phyloP scores from a whole-genome alignment of 2,113 vertebrate species.

The Loxodonta africana region DNA sequence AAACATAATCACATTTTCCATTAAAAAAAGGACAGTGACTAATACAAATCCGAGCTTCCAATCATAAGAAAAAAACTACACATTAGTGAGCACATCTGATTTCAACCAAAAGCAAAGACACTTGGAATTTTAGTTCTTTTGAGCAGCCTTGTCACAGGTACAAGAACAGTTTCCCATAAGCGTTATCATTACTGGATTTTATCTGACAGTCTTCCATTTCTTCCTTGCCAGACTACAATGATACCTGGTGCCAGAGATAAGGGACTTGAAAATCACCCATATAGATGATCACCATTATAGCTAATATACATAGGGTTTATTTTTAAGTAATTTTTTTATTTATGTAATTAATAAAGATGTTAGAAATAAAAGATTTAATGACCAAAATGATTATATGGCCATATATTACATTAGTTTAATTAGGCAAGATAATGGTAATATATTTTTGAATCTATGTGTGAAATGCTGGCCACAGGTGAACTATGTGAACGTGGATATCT shows the following conservation, averaged over 20 bases:
- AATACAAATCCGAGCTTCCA: background rate
- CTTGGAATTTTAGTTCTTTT: background rate
- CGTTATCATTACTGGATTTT: background rate
- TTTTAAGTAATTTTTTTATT: background rate
- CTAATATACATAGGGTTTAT: background rate
- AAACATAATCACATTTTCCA: background rate
- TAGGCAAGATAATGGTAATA: background rate
- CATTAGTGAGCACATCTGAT: background rate
- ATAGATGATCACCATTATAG: background rate
- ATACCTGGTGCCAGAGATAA: background rate
- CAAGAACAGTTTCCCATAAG: background rate
- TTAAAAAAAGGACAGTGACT: background rate
- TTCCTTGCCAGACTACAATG: background rate
- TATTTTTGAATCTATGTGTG: background rate
- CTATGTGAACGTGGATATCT: background rate
- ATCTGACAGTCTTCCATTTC: background rate
- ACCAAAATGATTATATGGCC: background rate
- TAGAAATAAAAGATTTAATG: background rate
- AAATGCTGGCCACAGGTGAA: background rate
- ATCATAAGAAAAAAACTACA: background rate
- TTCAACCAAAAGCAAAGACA: background rate
- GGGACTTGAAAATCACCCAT: background rate
- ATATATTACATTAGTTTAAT: background rate
- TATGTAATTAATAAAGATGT: background rate
- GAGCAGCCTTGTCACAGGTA: background rate